A percentile compares a stretch with the other conserved stretches of the same genome.
Conservation (phyloP, 2,797 vertebrate genomes). For the Gallinago nigripennis region DNA sequence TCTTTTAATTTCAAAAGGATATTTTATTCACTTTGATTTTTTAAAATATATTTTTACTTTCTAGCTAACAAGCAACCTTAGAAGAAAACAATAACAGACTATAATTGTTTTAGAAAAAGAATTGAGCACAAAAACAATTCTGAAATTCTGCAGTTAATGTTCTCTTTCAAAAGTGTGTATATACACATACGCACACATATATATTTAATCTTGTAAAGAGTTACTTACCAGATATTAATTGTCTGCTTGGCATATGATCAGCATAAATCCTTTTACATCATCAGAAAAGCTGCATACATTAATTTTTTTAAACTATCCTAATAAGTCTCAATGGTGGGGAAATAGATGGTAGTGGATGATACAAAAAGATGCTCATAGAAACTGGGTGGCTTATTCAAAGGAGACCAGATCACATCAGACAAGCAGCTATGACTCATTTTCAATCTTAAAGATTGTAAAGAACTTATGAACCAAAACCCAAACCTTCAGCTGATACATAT, state of each 20-base stretch:
- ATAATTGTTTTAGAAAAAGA: not conserved
- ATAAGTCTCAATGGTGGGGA: not conserved
- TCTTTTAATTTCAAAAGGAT: not conserved
- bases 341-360: not conserved
- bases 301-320: not conserved
- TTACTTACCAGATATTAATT: not conserved
- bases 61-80: not conserved
- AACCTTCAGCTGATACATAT: not conserved
- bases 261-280: not conserved
- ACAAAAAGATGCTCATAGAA: not conserved
- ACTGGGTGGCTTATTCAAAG: not conserved
- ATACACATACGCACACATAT: no score
- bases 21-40: not conserved
- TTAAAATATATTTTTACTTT: not conserved
- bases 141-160: not conserved
- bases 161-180: not conserved
- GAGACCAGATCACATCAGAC: not conserved
- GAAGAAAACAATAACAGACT: not conserved
- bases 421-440: not conserved
- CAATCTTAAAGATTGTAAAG: not conserved
- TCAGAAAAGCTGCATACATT: not conserved
- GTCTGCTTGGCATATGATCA: not conserved
- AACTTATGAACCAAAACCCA: not conserved
- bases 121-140: not conserved
- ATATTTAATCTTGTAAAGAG: not conserved